Evolutionary conservation across 2,888 invertebrate species (phyloP).

Genomic region (Keiferia lycopersicella): DNA sequence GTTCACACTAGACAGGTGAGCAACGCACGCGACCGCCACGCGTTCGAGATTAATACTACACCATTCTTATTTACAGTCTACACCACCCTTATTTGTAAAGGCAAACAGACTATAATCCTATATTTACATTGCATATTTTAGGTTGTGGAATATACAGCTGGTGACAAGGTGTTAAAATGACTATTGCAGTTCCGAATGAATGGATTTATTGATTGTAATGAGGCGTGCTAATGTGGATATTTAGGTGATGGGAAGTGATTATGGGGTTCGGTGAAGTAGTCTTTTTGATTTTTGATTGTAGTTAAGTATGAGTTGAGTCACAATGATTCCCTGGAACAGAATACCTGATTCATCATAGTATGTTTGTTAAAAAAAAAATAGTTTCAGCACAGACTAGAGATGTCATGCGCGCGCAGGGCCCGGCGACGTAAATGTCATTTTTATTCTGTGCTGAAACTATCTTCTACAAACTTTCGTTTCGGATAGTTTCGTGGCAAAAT

Average conservation of each 20-base stretch:
- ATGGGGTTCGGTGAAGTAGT: neutral
- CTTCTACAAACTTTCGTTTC: no score
- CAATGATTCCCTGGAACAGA: no score
- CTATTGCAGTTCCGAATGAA: conserved; percentile 12
- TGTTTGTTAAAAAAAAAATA: no score
- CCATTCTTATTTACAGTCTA: conserved; percentile 33
- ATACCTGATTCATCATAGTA: no score
- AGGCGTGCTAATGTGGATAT: neutral
- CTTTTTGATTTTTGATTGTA: neutral
- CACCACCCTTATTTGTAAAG: conserved; percentile 9
- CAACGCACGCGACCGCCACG: conserved; percentile 56
- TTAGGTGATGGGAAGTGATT: neutral
- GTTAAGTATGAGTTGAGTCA: no score
- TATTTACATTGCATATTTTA: neutral
- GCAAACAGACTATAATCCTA: neutral
- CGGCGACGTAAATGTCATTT: no score
- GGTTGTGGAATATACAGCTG: neutral
- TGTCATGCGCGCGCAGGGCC: no score
- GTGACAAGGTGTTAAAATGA: conserved; percentile 15
- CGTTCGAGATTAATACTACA: conserved; percentile 40
- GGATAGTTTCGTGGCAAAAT: no score
- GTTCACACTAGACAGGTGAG: conserved; percentile 59
- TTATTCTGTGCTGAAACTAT: no score
- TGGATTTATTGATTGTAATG: neutral
- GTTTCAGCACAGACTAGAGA: no score